phyloP scores from a whole-genome alignment of 2,888 invertebrate genomes.

The Drosophila phalerata region DNA sequence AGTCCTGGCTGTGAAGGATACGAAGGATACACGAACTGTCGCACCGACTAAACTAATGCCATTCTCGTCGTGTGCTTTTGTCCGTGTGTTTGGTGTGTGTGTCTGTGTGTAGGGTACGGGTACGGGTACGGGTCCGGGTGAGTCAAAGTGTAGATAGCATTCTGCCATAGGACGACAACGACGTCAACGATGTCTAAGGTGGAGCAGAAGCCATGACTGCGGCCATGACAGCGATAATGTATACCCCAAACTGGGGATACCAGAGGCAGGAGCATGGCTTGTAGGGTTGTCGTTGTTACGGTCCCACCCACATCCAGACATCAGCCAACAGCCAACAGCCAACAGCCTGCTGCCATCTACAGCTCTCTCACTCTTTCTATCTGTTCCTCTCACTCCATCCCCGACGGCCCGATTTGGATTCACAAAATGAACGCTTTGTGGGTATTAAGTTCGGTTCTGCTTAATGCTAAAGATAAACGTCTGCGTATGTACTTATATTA shows the following conservation, averaged over 20 bases:
- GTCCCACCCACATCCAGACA: constrained; percentile 40
- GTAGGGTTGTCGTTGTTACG: constrained; percentile 63
- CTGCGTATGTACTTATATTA: constrained; percentile 36
- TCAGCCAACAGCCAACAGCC: constrained; percentile 52
- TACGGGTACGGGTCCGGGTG: constrained; percentile 59
- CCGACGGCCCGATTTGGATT: constrained; percentile 11
- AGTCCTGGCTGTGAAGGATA: constrained; percentile 50
- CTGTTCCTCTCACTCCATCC: constrained; percentile 1
- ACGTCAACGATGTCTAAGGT: constrained; percentile 82
- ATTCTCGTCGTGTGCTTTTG: constrained; percentile 62
- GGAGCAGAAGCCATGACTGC: constrained; percentile 84
- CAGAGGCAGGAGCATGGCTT: constrained; percentile 25
- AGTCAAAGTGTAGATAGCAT: constrained; percentile 76
- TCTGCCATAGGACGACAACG: constrained; percentile 79
- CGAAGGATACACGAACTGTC: constrained; percentile 69
- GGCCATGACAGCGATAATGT: constrained; percentile 82
- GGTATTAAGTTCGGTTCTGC: constrained; percentile 72
- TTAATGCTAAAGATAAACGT: constrained; percentile 74
- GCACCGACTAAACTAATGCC: constrained; percentile 73
- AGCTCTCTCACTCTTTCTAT: constrained; percentile 35
- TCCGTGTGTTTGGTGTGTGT: constrained; percentile 26
- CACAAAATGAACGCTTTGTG: constrained; percentile 64
- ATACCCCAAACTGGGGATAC: constrained; percentile 40
- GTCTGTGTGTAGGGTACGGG: constrained; percentile 57
- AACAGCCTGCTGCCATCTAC: constrained; percentile 42